A percentile compares a stretch with the other conserved stretches of the same genome.
Evolutionary conservation across 2,888 invertebrate genomes (phyloP).

Genomic region (Athalia circularis): DNA sequence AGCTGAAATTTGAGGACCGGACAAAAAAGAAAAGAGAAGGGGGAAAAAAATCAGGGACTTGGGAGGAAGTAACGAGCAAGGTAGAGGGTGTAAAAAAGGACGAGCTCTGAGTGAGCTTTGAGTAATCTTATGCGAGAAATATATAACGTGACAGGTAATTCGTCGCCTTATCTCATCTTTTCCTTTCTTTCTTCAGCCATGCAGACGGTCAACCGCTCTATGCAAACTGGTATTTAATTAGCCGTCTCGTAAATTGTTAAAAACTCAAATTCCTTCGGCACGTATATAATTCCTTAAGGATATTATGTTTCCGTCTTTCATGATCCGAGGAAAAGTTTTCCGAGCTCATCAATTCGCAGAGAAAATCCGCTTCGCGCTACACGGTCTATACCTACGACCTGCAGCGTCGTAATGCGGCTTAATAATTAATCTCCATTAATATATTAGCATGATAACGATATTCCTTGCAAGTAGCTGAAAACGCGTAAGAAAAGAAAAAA

Average conservation of each 20-base stretch:
- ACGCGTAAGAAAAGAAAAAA: too few species aligned
- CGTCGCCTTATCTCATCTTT: constrained; percentile 14
- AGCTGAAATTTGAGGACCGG: not conserved
- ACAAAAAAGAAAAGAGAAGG: not conserved
- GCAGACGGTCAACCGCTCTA: constrained; percentile 3
- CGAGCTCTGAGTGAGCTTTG: constrained; percentile 26
- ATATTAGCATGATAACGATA: too few species aligned
- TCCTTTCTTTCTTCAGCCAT: constrained; percentile 10
- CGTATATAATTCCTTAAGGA: too few species aligned
- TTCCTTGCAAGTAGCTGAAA: too few species aligned
- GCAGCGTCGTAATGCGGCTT: too few species aligned
- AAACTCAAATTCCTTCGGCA: not conserved
- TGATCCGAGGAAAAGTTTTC: too few species aligned
- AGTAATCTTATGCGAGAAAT: constrained; percentile 38
- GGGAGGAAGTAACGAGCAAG: not conserved
- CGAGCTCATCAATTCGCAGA: too few species aligned
- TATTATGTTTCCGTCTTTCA: too few species aligned
- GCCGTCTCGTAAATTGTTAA: not conserved
- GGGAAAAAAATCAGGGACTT: not conserved
- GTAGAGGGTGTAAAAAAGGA: constrained; percentile 27
- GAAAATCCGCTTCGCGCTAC: too few species aligned
- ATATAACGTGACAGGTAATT: constrained; percentile 37
- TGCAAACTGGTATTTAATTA: not conserved
- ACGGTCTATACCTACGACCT: too few species aligned
- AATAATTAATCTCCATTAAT: too few species aligned